These are phyloP conservation scores for Syngnathus rostellatus DNA, from an alignment of 2,797 vertebrate species.

Conservation along the genomic window DNA sequence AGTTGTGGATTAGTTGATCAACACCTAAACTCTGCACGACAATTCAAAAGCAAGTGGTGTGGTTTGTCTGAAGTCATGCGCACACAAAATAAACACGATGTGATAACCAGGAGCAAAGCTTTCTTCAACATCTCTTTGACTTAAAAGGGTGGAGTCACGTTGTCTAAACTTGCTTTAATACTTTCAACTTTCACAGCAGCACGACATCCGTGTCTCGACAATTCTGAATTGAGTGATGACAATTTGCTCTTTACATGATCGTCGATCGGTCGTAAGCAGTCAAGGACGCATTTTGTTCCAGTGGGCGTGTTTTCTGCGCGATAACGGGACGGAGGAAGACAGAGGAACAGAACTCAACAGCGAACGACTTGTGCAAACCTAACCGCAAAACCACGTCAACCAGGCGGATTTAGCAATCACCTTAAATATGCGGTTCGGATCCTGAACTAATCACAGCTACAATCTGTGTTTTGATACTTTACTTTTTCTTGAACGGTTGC, in stretches of 20 bases:
- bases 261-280: constrained; percentile 22
- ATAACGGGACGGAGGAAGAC: constrained; percentile 42
- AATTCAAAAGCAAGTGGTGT: neutral
- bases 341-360: neutral
- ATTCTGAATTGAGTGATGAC: neutral
- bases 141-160: constrained; percentile 36
- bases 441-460: neutral
- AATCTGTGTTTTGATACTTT: neutral
- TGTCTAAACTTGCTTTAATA: constrained; percentile 23
- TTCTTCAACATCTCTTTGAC: constrained; percentile 3
- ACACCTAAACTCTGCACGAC: neutral
- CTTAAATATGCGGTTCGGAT: neutral
- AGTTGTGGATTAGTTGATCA: neutral
- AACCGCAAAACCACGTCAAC: neutral
- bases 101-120: neutral
- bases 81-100: neutral
- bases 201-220: constrained; percentile 12
- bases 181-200: constrained; percentile 2
- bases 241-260: neutral
- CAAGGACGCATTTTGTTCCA: constrained; percentile 15
- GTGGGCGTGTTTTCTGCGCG: constrained; percentile 50
- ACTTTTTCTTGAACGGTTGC: neutral
- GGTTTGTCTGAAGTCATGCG: neutral
- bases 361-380: neutral
- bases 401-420: neutral